Conservation (phyloP, 1,140 invertebrate species). For the Thereuonema tuberculata region DNA sequence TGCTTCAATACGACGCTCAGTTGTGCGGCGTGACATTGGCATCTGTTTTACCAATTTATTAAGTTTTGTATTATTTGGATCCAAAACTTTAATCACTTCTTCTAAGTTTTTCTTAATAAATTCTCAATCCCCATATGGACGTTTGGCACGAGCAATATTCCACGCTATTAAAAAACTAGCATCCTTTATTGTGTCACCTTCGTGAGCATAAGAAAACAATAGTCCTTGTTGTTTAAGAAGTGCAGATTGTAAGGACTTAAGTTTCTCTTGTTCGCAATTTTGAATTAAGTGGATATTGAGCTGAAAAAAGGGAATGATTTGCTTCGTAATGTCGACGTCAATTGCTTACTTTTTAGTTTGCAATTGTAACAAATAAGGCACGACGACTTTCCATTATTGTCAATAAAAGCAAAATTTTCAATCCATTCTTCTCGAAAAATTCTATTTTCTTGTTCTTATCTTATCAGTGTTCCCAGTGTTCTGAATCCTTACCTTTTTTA, state of each 20-base stretch:
- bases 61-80: constrained; percentile 16
- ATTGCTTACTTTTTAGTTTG: neutral
- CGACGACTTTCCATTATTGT: neutral
- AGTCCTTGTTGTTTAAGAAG: neutral
- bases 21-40: constrained; percentile 7
- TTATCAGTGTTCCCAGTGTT: too few species aligned
- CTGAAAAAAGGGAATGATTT: neutral
- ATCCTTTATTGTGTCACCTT: neutral
- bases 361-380: neutral
- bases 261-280: neutral
- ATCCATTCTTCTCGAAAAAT: neutral
- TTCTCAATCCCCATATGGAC: constrained; percentile 12
- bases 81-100: constrained; percentile 13
- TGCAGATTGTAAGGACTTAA: neutral
- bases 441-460: neutral
- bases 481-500: too few species aligned
- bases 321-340: neutral
- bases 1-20: constrained; percentile 3
- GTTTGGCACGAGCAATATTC: constrained; percentile 14
- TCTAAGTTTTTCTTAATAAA: constrained; percentile 15
- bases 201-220: neutral
- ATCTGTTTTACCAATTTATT: constrained; percentile 5
- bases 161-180: constrained; percentile 9
- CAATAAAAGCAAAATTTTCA: neutral
- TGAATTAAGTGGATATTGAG: neutral